Evolutionary conservation across 2,888 invertebrate species (phyloP).

Genomic region (Acleris cristana): DNA sequence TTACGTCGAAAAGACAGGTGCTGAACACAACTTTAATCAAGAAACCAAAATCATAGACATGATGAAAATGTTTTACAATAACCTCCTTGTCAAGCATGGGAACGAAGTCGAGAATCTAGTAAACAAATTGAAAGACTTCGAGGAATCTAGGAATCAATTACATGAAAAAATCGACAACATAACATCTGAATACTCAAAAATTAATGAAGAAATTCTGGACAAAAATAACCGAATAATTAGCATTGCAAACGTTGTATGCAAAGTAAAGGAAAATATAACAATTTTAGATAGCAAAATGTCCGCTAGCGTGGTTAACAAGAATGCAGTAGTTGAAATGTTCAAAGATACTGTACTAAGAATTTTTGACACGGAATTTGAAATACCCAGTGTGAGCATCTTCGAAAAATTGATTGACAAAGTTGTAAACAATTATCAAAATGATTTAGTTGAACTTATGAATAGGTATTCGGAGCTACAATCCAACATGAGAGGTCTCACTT

Average conservation of each 20-base stretch:
- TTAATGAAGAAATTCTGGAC: slow-evolving; percentile 53
- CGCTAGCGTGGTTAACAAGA: slow-evolving; percentile 42
- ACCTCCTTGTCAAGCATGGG: slow-evolving; percentile 59
- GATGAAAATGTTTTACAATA: slow-evolving; percentile 67
- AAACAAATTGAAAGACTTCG: slow-evolving; percentile 65
- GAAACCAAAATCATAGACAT: slow-evolving; percentile 67
- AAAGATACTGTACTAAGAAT: slow-evolving; percentile 59
- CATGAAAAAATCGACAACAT: slow-evolving; percentile 52
- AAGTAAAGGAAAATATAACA: slow-evolving; percentile 54
- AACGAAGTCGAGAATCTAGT: slow-evolving; percentile 68
- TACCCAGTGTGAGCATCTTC: slow-evolving; percentile 54
- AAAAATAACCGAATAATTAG: slow-evolving; percentile 51
- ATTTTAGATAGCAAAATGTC: slow-evolving; percentile 46
- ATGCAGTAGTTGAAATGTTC: slow-evolving; percentile 47
- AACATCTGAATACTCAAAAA: slow-evolving; percentile 47
- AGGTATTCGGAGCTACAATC: slow-evolving; percentile 53
- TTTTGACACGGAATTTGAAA: slow-evolving; percentile 60
- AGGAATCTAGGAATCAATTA: slow-evolving; percentile 56
- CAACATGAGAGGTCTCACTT: slow-evolving; percentile 50
- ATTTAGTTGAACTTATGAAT: slow-evolving; percentile 49
- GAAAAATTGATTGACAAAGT: slow-evolving; percentile 54
- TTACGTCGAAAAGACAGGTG: slow-evolving; percentile 61
- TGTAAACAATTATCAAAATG: slow-evolving; percentile 51
- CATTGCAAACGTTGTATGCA: slow-evolving; percentile 49
- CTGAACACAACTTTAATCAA: slow-evolving; percentile 49